Evolutionary conservation across 1,140 invertebrate species (phyloP), one percentile per base, ranked within the genome.

Genomic region (Drosophila fuyamai): DNA sequence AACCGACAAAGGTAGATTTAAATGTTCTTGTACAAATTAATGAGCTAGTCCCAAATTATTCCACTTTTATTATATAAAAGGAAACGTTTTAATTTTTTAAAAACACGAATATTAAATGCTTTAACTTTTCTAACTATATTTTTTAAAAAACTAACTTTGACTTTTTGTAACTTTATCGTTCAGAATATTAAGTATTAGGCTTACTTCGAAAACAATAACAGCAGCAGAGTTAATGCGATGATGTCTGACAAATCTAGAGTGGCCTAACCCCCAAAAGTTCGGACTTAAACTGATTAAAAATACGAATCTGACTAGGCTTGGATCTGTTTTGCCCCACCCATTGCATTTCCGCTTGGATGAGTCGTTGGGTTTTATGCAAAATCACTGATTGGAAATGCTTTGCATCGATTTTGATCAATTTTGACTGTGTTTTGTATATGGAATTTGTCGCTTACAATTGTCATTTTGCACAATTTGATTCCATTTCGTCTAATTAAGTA

Each of bases 371-470:
- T 79, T 80, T 81, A 78, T 89, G 74, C 77, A 47, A 89, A 89
- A 89, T 79, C 84, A 89, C 36, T 89, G 84, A 89, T 89, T 89
- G 84, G 84, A 90, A 89, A 89, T 90, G 58, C 67, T 78, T 68
- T 58, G 63, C 58, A 58, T 74, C 54, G 77, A 88, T 79, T 84
- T 88, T 88, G 84, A 88, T 79, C 84, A 79, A 89, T 88, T 88
- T 88, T 88, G 84, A 88, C 61, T 74, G 59, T 76, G 32, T 68
- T 60, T 67, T 73, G 61, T 76, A 27, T 59, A 70, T 84, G 81
- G 76, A 83, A 79, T 83, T 76, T 76, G 66, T 63, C 58, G 63
- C 65, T 54, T 63, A 55, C 76, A 85, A 85, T 85, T 84, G 72
- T 77, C 47, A 68, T 60, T 61, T 73, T 50, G 65, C 32, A 75